phyloP scores from a whole-genome alignment of 2,113 vertebrate species.

The Toxostoma redivivum region DNA sequence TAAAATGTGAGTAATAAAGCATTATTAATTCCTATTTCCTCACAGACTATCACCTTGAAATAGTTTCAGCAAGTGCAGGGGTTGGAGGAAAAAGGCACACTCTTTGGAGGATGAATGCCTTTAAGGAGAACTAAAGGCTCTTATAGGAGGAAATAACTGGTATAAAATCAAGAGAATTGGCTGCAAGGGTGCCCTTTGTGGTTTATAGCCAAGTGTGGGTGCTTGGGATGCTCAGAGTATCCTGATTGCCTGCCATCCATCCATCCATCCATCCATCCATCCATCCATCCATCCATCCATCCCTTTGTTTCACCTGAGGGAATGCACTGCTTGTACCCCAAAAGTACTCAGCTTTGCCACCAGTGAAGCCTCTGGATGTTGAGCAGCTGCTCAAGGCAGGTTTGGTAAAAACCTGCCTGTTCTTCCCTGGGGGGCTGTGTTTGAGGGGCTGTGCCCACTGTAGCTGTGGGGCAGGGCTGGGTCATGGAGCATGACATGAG shows the following conservation, averaged over 20 bases:
- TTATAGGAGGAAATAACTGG: background rate
- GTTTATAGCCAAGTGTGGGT: background rate
- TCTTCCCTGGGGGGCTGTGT: background rate
- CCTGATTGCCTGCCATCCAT: background rate
- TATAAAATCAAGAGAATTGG: background rate
- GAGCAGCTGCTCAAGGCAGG: background rate
- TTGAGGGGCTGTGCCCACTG: background rate
- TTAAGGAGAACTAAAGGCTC: background rate
- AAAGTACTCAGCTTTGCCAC: background rate
- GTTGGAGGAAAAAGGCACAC: background rate
- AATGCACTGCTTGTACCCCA: background rate
- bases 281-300: background rate
- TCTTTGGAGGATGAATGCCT: background rate
- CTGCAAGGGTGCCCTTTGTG: background rate
- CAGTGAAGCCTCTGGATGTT: background rate
- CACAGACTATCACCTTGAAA: accelerated
- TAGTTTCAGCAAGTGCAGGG: background rate
- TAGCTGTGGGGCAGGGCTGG: background rate
- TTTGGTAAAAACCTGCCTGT: background rate
- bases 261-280: background rate
- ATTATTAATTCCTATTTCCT: background rate
- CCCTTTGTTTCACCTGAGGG: background rate
- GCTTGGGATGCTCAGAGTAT: background rate
- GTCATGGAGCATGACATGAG: accelerated
- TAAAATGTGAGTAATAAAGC: background rate